A percentile compares a stretch with the other conserved stretches of the same genome.
These are phyloP conservation scores for Drosophila truncata DNA, from an alignment of 1,140 invertebrate species.

Conservation along the genomic window DNA sequence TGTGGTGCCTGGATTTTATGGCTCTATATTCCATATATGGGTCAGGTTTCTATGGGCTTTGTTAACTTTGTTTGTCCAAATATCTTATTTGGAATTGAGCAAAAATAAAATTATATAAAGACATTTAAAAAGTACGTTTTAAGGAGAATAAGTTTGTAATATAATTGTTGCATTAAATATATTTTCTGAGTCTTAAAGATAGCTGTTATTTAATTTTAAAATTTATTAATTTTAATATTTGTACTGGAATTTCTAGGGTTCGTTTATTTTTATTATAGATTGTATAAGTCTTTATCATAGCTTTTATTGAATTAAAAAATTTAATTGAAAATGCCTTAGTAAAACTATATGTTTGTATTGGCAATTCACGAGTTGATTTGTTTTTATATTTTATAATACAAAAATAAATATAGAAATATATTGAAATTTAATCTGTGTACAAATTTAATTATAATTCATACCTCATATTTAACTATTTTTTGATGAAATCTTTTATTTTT, in stretches of 20 bases:
- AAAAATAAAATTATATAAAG: neutral
- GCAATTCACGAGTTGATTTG: no score
- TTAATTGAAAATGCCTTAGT: neutral
- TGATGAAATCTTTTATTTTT: no score
- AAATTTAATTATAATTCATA: fast-evolving
- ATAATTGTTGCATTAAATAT: neutral
- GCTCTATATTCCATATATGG: slow-evolving; percentile 10
- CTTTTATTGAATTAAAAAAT: no score
- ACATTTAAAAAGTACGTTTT: no score
- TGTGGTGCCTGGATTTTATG: neutral
- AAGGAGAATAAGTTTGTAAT: neutral
- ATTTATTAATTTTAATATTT: neutral
- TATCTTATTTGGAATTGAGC: neutral
- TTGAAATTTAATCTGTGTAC: neutral
- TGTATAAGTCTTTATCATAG: neutral
- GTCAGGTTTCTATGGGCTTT: neutral
- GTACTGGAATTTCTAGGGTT: no score
- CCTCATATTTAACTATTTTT: neutral
- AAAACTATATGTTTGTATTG: neutral
- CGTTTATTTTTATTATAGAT: neutral
- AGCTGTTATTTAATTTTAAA: no score
- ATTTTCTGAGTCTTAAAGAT: neutral
- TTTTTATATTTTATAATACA: neutral
- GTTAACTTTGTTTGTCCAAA: neutral
- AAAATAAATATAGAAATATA: neutral